Percentiles rank a stretch among this genome's conserved stretches.
phyloP scores from a whole-genome alignment of 2,888 invertebrate genomes.

The Sinotaia quadrata region DNA sequence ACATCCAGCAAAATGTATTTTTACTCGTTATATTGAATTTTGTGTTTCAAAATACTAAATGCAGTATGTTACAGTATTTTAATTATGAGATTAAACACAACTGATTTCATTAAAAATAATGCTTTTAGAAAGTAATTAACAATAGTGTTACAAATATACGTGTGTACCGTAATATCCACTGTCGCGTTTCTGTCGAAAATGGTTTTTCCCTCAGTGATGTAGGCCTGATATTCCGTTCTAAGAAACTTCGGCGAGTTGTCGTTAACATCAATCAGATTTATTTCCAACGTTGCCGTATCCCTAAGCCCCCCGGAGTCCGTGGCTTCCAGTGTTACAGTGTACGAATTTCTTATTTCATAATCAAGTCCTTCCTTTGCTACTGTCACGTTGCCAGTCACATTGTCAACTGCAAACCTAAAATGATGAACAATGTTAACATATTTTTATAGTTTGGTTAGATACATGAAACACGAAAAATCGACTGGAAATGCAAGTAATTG shows the following conservation, averaged over 20 bases:
- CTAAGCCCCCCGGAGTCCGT: constrained; percentile 82
- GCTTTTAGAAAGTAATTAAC: no score
- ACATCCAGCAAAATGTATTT: no score
- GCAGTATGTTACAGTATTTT: no score
- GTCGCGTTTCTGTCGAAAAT: background rate
- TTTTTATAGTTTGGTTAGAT: no score
- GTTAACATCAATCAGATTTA: constrained; percentile 62
- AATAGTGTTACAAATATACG: no score
- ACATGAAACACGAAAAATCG: no score
- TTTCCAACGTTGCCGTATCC: constrained; percentile 40
- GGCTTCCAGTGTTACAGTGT: constrained; percentile 84
- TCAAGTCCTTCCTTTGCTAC: constrained; percentile 81
- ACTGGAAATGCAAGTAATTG: no score
- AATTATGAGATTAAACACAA: no score
- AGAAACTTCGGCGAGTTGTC: constrained; percentile 57
- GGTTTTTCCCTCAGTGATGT: background rate
- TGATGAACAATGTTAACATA: no score
- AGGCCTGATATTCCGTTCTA: constrained; percentile 8
- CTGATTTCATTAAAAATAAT: no score
- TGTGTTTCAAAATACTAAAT: no score
- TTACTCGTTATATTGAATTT: no score
- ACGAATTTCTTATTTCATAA: constrained; percentile 85
- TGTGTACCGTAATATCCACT: background rate
- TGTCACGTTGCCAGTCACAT: constrained; percentile 68
- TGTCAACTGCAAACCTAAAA: constrained; percentile 11